Conservation (phyloP, 2,113 vertebrate genomes). For the Phylloscopus trochiloides region DNA sequence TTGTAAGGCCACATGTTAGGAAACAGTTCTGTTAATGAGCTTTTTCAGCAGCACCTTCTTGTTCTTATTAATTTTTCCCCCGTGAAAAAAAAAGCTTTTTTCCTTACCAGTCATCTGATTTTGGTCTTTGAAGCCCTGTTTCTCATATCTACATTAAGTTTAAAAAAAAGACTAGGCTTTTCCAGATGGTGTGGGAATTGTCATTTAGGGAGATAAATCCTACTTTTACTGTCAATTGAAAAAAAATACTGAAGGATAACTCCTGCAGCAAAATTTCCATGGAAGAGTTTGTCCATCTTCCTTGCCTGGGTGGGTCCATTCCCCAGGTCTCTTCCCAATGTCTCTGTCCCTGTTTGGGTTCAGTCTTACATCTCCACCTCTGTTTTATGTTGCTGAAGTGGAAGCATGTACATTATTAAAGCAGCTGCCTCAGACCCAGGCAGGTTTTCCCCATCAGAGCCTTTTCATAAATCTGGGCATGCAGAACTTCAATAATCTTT, state of each 20-base stretch:
- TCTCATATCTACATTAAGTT: not conserved
- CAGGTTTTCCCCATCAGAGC: not conserved
- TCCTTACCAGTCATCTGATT: not conserved
- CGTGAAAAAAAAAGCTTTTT: not conserved
- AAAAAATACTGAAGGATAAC: not conserved
- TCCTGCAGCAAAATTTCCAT: not conserved
- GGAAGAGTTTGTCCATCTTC: not conserved
- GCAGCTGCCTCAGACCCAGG: not conserved
- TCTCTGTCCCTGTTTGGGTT: not conserved
- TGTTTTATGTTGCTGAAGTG: not conserved
- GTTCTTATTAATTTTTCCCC: not conserved
- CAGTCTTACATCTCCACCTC: not conserved
- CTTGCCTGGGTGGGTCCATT: not conserved
- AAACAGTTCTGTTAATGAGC: not conserved
- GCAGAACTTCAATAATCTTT: not conserved
- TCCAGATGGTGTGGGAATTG: not conserved
- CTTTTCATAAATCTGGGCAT: not conserved
- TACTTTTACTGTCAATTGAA: not conserved
- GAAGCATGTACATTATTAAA: accelerated
- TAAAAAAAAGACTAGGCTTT: not conserved
- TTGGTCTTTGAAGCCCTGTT: not conserved
- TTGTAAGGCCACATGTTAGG: not conserved
- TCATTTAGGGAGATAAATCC: not conserved
- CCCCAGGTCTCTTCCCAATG: not conserved
- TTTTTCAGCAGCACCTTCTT: not conserved